phyloP scores from a whole-genome alignment of 2,113 vertebrate species.

The Fregata magnificens region DNA sequence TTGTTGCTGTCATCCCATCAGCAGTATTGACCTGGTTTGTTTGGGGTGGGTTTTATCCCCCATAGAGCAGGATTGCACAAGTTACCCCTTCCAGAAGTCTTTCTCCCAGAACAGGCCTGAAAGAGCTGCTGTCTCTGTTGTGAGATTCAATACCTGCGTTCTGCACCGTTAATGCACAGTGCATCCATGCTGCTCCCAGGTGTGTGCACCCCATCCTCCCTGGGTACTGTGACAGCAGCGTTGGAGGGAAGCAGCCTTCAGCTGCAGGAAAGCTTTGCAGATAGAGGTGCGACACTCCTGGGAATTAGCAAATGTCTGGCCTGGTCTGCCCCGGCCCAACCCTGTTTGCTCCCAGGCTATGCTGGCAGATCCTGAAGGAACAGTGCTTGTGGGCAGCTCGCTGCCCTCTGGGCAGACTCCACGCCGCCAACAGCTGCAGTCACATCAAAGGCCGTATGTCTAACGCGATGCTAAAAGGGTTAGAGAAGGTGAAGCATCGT shows the following conservation, averaged over 20 bases:
- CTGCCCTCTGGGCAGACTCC: not conserved
- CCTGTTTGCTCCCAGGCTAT: not conserved
- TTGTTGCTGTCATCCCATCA: not conserved
- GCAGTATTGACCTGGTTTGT: not conserved
- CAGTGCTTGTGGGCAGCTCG: not conserved
- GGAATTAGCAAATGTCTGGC: not conserved
- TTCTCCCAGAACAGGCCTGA: not conserved
- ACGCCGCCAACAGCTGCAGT: not conserved
- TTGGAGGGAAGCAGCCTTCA: not conserved
- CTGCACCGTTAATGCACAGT: accelerated
- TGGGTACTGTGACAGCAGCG: accelerated
- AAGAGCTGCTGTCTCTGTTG: not conserved
- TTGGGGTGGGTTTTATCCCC: not conserved
- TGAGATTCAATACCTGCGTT: accelerated
- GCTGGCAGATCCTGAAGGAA: not conserved
- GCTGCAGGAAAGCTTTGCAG: not conserved
- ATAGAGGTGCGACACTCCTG: not conserved
- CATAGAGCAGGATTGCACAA: accelerated
- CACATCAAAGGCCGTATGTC: not conserved
- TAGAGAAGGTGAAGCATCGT: not conserved
- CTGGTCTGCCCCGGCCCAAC: not conserved
- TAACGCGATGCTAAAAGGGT: not conserved
- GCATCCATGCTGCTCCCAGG: not conserved
- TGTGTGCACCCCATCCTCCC: accelerated
- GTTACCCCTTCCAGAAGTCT: not conserved